Evolutionary conservation across 2,888 invertebrate genomes (phyloP).

Genomic region (Dione vanillae): DNA sequence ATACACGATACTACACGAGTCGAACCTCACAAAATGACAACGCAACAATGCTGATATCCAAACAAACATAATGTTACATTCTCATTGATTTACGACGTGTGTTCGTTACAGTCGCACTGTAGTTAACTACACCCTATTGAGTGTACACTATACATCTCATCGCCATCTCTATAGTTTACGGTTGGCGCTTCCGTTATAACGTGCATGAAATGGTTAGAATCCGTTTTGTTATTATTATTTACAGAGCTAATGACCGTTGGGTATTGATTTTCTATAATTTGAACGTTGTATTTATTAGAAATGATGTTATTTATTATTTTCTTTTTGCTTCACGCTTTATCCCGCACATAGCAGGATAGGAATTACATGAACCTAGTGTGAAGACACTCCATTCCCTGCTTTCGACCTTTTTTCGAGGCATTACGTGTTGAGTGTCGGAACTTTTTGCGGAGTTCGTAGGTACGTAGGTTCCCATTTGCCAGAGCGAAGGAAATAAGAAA

Average conservation of each 20-base stretch:
- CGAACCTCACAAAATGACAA: not conserved
- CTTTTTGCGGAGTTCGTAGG: too few species aligned
- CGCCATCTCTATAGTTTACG: slow-evolving; percentile 9
- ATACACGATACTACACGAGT: not conserved
- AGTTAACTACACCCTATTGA: slow-evolving; percentile 5
- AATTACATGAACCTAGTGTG: not conserved
- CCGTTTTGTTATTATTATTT: slow-evolving; percentile 1
- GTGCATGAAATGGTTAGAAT: slow-evolving; percentile 4
- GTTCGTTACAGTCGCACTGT: not conserved
- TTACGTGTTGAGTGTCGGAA: not conserved
- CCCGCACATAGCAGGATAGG: not conserved
- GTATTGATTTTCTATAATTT: not conserved
- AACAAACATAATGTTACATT: not conserved
- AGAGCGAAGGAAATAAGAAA: too few species aligned
- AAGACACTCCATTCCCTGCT: not conserved
- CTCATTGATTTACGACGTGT: not conserved
- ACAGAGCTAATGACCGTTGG: not conserved
- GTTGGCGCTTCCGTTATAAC: slow-evolving; percentile 15
- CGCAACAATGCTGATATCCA: not conserved
- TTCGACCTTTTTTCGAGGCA: not conserved
- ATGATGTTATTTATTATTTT: not conserved
- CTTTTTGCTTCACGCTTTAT: not conserved
- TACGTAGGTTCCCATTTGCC: too few species aligned
- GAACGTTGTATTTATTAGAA: not conserved
- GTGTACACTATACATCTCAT: not conserved